phyloP scores from a whole-genome alignment of 2,888 invertebrate genomes.

The Metellina segmentata region DNA sequence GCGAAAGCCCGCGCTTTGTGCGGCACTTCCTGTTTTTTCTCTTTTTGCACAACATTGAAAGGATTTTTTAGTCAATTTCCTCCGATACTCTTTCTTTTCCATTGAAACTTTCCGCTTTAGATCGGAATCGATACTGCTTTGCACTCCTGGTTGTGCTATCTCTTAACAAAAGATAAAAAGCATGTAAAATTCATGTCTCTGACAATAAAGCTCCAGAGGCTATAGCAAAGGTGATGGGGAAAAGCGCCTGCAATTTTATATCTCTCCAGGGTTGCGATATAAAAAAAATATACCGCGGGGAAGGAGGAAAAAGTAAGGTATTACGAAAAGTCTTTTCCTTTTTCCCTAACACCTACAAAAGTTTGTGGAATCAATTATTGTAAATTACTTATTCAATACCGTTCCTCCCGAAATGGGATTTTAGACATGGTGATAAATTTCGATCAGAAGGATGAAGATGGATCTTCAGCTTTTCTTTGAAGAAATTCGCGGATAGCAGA shows the following conservation, averaged over 20 bases:
- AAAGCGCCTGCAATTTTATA: constrained; percentile 15
- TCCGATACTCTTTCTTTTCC: not conserved
- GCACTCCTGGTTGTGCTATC: not conserved
- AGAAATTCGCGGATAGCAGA: not conserved
- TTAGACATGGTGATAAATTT: not conserved
- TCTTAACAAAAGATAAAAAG: constrained; percentile 42
- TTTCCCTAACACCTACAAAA: constrained; percentile 1
- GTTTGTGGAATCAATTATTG: constrained; percentile 39
- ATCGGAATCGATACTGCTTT: constrained; percentile 43
- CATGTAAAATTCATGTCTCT: constrained; percentile 51
- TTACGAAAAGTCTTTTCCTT: constrained; percentile 6
- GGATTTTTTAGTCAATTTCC: constrained; percentile 15
- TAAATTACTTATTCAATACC: constrained; percentile 41
- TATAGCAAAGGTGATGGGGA: not conserved
- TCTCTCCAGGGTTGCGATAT: not conserved
- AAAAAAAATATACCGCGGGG: not conserved
- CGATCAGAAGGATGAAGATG: not conserved
- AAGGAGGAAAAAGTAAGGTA: not conserved
- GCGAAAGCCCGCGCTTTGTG: not conserved
- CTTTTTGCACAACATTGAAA: not conserved
- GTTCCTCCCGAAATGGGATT: constrained; percentile 2
- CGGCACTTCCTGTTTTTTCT: not conserved
- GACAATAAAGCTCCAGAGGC: constrained; percentile 28
- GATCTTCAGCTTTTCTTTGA: not conserved
- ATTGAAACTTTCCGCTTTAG: constrained; percentile 1